Percentiles rank a stretch among this genome's conserved stretches.
Evolutionary conservation across 2,113 vertebrate species (phyloP).

Genomic region (Upupa epops): DNA sequence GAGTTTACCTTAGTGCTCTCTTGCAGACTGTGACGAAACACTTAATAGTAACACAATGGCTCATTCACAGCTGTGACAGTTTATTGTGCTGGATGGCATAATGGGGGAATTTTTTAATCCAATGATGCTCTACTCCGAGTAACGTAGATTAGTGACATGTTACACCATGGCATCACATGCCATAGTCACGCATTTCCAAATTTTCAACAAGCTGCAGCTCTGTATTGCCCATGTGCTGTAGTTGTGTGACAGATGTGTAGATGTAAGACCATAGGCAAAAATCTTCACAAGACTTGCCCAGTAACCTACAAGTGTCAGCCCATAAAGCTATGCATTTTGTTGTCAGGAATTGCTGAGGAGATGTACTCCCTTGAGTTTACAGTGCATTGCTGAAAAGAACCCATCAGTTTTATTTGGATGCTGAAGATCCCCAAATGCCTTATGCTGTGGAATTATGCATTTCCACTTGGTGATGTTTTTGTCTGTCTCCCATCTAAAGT

Average conservation of each 20-base stretch:
- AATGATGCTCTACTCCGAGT: background rate
- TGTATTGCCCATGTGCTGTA: background rate
- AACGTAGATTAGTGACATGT: background rate
- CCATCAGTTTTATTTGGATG: background rate
- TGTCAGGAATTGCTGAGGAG: background rate
- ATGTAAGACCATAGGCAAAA: background rate
- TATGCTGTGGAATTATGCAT: background rate
- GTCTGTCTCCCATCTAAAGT: background rate
- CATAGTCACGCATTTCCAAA: background rate
- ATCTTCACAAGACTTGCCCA: background rate
- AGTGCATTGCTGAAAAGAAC: background rate
- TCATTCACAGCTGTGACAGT: conserved; percentile 1
- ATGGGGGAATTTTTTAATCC: background rate
- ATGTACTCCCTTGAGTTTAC: background rate
- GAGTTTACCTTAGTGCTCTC: background rate
- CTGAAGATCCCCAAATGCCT: background rate
- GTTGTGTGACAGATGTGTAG: background rate
- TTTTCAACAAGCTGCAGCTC: background rate
- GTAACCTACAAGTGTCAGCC: background rate
- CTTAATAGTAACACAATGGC: background rate
- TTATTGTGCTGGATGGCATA: background rate
- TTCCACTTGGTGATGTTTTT: background rate
- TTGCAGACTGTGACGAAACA: conserved; percentile 17
- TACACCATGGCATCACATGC: background rate
- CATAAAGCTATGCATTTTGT: background rate